A percentile compares a stretch with the other conserved stretches of the same genome.
These are phyloP conservation scores for Cotesia vestalis DNA, from an alignment of 1,140 invertebrate species.

Conservation along the genomic window DNA sequence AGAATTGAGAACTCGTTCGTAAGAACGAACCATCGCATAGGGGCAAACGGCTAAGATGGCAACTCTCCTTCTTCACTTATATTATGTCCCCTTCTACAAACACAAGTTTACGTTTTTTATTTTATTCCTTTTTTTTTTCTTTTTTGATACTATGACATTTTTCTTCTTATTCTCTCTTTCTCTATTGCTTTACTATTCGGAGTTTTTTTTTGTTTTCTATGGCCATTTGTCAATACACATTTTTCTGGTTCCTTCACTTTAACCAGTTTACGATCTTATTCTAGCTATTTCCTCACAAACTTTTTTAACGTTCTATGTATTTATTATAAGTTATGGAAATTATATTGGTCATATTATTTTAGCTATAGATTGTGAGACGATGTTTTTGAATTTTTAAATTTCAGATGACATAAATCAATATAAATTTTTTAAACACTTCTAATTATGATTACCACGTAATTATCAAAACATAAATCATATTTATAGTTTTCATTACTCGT, in stretches of 20 bases:
- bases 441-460: no score
- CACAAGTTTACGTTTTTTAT: constrained; percentile 29
- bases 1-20: constrained; percentile 34
- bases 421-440: no score
- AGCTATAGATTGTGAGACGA: neutral
- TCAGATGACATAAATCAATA: no score
- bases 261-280: constrained; percentile 23
- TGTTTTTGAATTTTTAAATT: no score
- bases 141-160: constrained; percentile 1
- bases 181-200: constrained; percentile 33
- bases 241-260: neutral
- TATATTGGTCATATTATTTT: neutral
- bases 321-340: constrained; percentile 14
- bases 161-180: constrained; percentile 3
- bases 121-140: constrained; percentile 15
- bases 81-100: neutral
- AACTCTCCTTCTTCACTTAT: constrained; percentile 21
- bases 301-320: constrained; percentile 21
- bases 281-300: constrained; percentile 16
- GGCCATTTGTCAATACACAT: constrained; percentile 50
- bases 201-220: constrained; percentile 44
- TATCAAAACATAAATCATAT: no score
- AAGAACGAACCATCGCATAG: constrained; percentile 40
- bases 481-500: no score
- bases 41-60: constrained; percentile 26